Evolutionary conservation across 2,888 invertebrate genomes (phyloP).

Genomic region (Tethea ocularis): DNA sequence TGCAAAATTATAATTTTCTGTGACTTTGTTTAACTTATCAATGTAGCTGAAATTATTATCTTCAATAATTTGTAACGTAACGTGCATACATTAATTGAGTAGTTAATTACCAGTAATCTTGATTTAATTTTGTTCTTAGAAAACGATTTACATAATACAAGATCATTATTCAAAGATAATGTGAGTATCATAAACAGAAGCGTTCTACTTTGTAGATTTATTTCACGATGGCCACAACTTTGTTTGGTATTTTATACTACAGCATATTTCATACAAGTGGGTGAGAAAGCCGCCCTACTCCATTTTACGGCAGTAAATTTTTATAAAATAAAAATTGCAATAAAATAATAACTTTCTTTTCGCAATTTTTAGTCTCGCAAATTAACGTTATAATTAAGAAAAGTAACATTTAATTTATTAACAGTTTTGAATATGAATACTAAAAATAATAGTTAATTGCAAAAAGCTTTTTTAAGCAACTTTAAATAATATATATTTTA

Average conservation of each 20-base stretch:
- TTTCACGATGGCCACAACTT: neutral
- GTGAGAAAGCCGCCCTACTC: conserved; percentile 3
- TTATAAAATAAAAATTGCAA: neutral
- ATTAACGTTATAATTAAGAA: neutral
- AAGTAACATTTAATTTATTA: neutral
- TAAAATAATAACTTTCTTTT: neutral
- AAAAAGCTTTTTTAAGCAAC: neutral
- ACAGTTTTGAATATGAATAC: neutral
- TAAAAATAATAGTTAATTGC: neutral
- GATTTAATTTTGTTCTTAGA: conserved; percentile 7
- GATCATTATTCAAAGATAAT: conserved; percentile 6
- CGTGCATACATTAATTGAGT: conserved; percentile 8
- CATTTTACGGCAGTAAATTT: neutral
- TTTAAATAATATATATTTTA: too few relatives aligned
- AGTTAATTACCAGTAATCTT: neutral
- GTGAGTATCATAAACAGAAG: conserved; percentile 9
- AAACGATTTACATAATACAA: conserved; percentile 8
- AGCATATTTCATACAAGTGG: neutral
- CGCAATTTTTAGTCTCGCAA: neutral
- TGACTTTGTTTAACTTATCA: neutral
- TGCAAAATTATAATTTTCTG: neutral
- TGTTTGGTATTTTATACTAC: conserved; percentile 5
- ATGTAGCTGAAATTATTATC: neutral
- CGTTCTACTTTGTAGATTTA: conserved; percentile 7
- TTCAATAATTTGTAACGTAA: neutral